These are phyloP conservation scores for Drosophila hamatofila DNA, from an alignment of 2,888 invertebrate species.

Conservation along the genomic window DNA sequence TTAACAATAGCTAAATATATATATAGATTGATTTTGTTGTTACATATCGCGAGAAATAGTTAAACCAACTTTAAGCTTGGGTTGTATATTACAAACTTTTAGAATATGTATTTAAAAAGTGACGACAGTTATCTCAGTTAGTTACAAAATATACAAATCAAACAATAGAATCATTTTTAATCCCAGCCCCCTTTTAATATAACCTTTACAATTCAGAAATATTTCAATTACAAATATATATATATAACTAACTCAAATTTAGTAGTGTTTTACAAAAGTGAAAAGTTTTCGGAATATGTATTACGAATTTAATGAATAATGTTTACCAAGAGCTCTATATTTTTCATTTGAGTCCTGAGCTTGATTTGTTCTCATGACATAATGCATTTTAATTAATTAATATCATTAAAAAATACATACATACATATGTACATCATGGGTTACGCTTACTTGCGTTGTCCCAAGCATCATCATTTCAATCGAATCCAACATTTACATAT, in stretches of 20 bases:
- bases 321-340: conserved; percentile 5
- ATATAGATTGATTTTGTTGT: conserved; percentile 49
- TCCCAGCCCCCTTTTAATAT: conserved; percentile 16
- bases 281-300: conserved; percentile 29
- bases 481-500: conserved; percentile 9
- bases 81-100: conserved; percentile 58
- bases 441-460: conserved; percentile 31
- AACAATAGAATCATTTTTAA: conserved; percentile 40
- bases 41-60: conserved; percentile 52
- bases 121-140: conserved; percentile 20
- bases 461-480: conserved; percentile 62
- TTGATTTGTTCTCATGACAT: conserved; percentile 12
- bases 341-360: conserved; percentile 12
- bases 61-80: conserved; percentile 52
- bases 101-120: conserved; percentile 30
- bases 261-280: conserved; percentile 47
- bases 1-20: conserved; percentile 61
- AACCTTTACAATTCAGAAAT: conserved; percentile 17
- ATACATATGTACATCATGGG: conserved; percentile 40
- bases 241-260: conserved; percentile 35
- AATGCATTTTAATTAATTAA: conserved; percentile 4
- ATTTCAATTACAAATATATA: conserved; percentile 10
- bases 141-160: conserved; percentile 30
- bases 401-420: conserved; percentile 27
- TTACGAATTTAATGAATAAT: conserved; percentile 50